Percentiles rank a stretch among this genome's conserved stretches.
phyloP scores from a whole-genome alignment of 2,797 vertebrate genomes.

The Pelochelys cantorii region DNA sequence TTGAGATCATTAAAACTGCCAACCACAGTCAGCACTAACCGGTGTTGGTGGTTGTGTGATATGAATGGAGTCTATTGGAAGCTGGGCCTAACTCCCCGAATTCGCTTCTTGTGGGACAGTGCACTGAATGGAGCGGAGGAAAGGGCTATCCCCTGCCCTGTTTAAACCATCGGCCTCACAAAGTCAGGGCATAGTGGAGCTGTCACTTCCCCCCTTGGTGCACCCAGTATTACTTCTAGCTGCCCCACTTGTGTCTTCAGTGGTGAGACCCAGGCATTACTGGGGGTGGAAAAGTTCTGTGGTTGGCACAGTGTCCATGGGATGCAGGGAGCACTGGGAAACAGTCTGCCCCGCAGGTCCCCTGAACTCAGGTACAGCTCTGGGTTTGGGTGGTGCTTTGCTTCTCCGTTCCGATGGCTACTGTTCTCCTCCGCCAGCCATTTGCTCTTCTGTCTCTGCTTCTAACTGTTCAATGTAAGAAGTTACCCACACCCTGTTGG shows the following conservation, averaged over 20 bases:
- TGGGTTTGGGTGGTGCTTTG: neutral
- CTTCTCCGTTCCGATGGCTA: neutral
- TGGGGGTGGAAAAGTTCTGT: neutral
- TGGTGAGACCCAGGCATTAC: neutral
- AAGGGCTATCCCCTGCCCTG: neutral
- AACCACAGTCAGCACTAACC: neutral
- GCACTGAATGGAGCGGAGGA: neutral
- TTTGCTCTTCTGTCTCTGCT: neutral
- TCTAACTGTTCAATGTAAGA: neutral
- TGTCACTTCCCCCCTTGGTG: neutral
- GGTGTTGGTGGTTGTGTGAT: neutral
- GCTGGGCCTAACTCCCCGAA: neutral
- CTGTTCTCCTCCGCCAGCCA: neutral
- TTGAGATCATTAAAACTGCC: neutral
- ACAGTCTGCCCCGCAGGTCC: too few species aligned
- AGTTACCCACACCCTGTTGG: neutral
- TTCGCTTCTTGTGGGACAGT: neutral
- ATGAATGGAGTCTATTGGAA: neutral
- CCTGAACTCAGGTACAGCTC: neutral
- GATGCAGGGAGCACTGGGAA: neutral
- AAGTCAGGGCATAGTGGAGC: neutral
- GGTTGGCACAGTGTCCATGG: neutral
- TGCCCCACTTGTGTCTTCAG: neutral
- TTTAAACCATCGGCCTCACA: neutral
- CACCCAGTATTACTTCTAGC: neutral